phyloP scores from a whole-genome alignment of 92 coral and sea anemone genomes.

The Epizoanthus illoricatus region DNA sequence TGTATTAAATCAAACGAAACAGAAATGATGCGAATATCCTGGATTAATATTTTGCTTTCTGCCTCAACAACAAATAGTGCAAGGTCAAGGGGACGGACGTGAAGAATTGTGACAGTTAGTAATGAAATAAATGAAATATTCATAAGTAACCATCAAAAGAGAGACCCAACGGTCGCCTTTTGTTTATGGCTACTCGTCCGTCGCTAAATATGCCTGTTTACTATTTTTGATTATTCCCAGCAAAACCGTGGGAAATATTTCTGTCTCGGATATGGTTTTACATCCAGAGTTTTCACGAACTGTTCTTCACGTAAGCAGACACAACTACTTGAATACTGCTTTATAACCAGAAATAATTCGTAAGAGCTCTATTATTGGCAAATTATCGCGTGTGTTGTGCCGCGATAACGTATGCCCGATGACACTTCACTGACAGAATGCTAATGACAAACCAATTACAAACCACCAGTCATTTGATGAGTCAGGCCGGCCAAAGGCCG shows the following conservation, averaged over 20 bases:
- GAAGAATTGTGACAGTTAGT: not conserved
- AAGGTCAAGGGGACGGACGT: too few relatives aligned
- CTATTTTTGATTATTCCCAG: not conserved
- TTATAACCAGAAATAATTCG: not conserved
- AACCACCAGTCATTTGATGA: not conserved
- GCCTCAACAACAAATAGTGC: too few relatives aligned
- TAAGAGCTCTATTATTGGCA: not conserved
- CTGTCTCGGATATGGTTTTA: not conserved
- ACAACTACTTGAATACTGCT: not conserved
- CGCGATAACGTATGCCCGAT: not conserved
- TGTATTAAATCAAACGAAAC: too few relatives aligned
- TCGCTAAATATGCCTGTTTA: slow-evolving; percentile 19
- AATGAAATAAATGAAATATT: slow-evolving; percentile 35
- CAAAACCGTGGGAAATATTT: slow-evolving; percentile 22
- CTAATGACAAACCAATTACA: not conserved
- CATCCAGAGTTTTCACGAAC: not conserved
- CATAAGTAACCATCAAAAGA: slow-evolving; percentile 13
- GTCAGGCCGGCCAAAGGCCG: not conserved
- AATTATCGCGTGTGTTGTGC: slow-evolving; percentile 2
- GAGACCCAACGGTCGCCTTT: slow-evolving; percentile 26
- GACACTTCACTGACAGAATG: slow-evolving; percentile 27
- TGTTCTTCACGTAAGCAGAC: not conserved
- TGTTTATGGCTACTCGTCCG: slow-evolving; percentile 26
- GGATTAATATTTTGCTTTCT: too few relatives aligned
- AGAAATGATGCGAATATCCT: too few relatives aligned